A percentile compares a stretch with the other conserved stretches of the same genome.
Evolutionary conservation across 2,888 invertebrate genomes (phyloP).

Genomic region (Calliphora vomitoria): DNA sequence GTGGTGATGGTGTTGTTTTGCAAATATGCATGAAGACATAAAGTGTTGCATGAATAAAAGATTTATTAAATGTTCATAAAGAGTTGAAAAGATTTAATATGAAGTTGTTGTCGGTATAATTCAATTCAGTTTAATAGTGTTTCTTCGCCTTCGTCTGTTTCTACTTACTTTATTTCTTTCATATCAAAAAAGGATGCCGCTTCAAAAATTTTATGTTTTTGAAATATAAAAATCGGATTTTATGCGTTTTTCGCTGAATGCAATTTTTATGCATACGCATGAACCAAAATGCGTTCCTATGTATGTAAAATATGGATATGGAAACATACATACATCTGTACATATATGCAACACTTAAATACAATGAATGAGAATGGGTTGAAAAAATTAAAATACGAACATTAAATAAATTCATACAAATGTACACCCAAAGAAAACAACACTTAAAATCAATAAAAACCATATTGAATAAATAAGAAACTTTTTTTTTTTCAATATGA

Average conservation of each 20-base stretch:
- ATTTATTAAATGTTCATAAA: slow-evolving; percentile 76
- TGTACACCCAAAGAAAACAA: too few relatives aligned
- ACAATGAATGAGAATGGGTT: slow-evolving; percentile 5
- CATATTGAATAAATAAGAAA: too few relatives aligned
- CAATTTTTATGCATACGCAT: slow-evolving; percentile 75
- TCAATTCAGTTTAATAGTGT: slow-evolving; percentile 64
- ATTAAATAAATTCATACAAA: background rate
- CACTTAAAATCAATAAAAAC: too few relatives aligned
- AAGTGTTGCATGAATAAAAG: slow-evolving; percentile 74
- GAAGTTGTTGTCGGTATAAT: slow-evolving; percentile 73
- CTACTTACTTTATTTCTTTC: slow-evolving; percentile 52
- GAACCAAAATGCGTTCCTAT: slow-evolving; percentile 49
- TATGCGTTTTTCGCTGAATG: slow-evolving; percentile 78
- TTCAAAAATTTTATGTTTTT: slow-evolving; percentile 74
- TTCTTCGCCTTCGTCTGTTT: slow-evolving; percentile 51
- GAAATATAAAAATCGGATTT: slow-evolving; percentile 74
- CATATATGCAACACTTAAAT: slow-evolving; percentile 5
- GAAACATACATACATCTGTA: background rate
- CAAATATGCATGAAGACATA: slow-evolving; percentile 74
- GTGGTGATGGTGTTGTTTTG: slow-evolving; percentile 31
- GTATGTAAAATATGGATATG: too few relatives aligned
- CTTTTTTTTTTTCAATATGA: too few relatives aligned
- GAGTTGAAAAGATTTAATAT: slow-evolving; percentile 75
- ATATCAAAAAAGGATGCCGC: slow-evolving; percentile 77
- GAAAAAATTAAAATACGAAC: background rate